phyloP scores from a whole-genome alignment of 2,113 vertebrate species.

The Tragelaphus scriptus region DNA sequence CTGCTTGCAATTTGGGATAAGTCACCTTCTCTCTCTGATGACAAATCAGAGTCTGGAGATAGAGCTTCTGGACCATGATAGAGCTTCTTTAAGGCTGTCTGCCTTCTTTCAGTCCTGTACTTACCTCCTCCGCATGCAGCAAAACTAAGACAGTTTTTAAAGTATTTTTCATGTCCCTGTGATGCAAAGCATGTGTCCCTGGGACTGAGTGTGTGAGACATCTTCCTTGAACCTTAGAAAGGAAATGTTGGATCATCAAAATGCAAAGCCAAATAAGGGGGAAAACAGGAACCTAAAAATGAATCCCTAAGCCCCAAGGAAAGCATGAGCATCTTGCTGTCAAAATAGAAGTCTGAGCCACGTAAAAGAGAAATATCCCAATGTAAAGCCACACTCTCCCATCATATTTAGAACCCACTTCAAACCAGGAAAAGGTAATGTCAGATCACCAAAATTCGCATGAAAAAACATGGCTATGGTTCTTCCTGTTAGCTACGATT shows the following conservation, averaged over 20 bases:
- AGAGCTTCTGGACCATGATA: rapidly evolving
- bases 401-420: slow-evolving; percentile 8
- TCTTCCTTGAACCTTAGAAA: slow-evolving; percentile 36
- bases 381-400: not conserved
- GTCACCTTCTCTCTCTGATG: not conserved
- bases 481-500: slow-evolving; percentile 38
- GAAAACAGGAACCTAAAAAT: not conserved
- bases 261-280: slow-evolving; percentile 32
- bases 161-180: not conserved
- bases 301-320: slow-evolving; percentile 20
- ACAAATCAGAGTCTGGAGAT: not conserved
- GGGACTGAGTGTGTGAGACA: not conserved
- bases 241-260: slow-evolving; percentile 1
- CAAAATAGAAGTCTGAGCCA: slow-evolving; percentile 30
- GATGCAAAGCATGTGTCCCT: not conserved
- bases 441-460: slow-evolving; percentile 57
- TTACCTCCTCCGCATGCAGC: no score
- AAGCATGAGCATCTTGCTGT: slow-evolving; percentile 11
- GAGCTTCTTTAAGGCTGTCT: rapidly evolving
- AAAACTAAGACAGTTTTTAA: not conserved
- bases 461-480: slow-evolving; percentile 40
- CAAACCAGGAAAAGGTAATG: slow-evolving; percentile 32
- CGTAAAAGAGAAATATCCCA: not conserved
- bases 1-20: not conserved
- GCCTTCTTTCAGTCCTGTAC: no score